phyloP scores from a whole-genome alignment of 2,113 vertebrate species.

The Nannobrachium achirus region DNA sequence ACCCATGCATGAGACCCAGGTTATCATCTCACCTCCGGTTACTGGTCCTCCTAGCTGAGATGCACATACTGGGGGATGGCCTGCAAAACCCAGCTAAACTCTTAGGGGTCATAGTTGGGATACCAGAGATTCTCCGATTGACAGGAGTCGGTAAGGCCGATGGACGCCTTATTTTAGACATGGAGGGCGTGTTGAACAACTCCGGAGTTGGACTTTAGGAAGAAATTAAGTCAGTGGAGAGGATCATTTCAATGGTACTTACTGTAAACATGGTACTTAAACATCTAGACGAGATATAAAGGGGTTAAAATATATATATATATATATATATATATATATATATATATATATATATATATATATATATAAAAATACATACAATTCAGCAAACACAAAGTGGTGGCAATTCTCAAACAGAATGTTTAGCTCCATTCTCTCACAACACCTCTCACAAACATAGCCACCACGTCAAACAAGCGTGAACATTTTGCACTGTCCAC shows the following conservation, averaged over 20 bases:
- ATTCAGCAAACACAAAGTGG: background rate
- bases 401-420: too few species aligned
- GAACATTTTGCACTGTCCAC: too few species aligned
- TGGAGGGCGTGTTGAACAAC: constrained; percentile 53
- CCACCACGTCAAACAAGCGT: too few species aligned
- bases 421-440: too few species aligned
- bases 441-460: too few species aligned
- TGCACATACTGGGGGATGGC: background rate
- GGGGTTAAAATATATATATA: background rate
- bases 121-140: constrained; percentile 64
- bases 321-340: background rate
- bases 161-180: constrained; percentile 60
- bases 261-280: background rate
- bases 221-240: background rate
- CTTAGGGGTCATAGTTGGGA: constrained; percentile 74
- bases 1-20: background rate
- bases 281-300: background rate
- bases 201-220: constrained; percentile 61
- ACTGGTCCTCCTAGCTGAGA: constrained; percentile 46
- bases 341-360: background rate
- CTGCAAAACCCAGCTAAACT: constrained; percentile 39
- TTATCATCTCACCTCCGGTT: constrained; percentile 74
- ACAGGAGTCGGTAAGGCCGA: constrained; percentile 85
- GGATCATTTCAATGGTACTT: background rate
- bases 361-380: background rate